Evolutionary conservation across 2,113 vertebrate genomes (phyloP), one percentile per base, ranked within the genome.

Genomic region (Pelobates fuscus): DNA sequence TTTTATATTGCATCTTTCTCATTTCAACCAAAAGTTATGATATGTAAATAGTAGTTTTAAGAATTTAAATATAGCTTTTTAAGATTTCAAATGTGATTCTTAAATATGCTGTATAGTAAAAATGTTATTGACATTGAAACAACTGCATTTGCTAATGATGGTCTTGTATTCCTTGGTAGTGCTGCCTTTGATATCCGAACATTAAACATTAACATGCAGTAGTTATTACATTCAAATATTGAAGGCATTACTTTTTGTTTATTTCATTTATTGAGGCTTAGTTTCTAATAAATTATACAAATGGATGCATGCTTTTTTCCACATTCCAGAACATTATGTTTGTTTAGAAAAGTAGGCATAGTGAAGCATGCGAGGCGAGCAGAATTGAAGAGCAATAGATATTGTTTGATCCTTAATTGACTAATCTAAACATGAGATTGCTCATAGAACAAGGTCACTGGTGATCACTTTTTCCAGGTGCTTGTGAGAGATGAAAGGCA

Each of bases 381-480:
- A 44, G 24, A 71, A 77, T 78, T 77, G 29, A 58, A 10, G 81
- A 79, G 78, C 14, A 15, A 81, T 61, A 20, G 11, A 77, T 58
- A 68, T 8, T 63, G 7, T 58, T 24, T 77, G 18, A 77, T 26
- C 27, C 82, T 71, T 77, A 78, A 80, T 77, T 77, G 55, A 68
- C 73, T 61, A 68, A 77, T 60, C 43, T 58, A 82, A 72, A 63
- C 49, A 77, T 23, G 79, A 65, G 68, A 71, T 72, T 77, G 15
- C n/a, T 44, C 0, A 14, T 41, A 81, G 79, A 43, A 68, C 72
- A 67, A 77, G 73, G 73, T 77, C 65, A 77, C 29, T 37, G 62
- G 3, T 67, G 12, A 18, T 44, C 52, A 4, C 7, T 79, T 75
- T 43, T 54, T 78, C 78, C 62, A 24, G 26, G 49, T n/a, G 49